These are phyloP conservation scores for Diarsia mendica DNA, from an alignment of 2,888 invertebrate species.

Conservation along the genomic window DNA sequence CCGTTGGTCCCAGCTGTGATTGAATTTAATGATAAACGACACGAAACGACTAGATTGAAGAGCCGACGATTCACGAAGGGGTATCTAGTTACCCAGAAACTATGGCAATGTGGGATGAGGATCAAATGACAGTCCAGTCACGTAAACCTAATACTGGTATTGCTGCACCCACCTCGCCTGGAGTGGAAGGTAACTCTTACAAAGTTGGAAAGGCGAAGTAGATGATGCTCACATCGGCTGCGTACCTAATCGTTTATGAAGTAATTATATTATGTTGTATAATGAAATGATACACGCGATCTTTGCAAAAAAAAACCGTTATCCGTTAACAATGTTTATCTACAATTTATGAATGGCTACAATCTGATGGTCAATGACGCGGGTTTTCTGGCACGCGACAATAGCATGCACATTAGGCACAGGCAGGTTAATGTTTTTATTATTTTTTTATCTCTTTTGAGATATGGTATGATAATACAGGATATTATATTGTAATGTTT, in stretches of 20 bases:
- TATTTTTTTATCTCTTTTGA: constrained; percentile 40
- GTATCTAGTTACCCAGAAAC: background rate
- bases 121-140: no score
- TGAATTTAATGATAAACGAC: no score
- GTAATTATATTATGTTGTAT: no score
- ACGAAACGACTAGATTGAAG: no score
- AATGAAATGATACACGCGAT: background rate
- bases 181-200: no score
- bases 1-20: no score
- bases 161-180: no score
- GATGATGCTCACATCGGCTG: background rate
- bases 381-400: constrained; percentile 24
- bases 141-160: no score
- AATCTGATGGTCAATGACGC: constrained; percentile 32
- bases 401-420: constrained; percentile 19
- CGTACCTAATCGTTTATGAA: no score
- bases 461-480: constrained; percentile 14
- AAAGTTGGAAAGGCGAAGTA: background rate
- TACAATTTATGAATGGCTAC: constrained; percentile 39
- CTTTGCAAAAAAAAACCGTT: background rate
- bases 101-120: background rate
- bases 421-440: constrained; percentile 16
- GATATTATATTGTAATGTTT: constrained; percentile 19
- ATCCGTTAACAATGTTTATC: constrained; percentile 9
- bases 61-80: background rate